Percentiles rank a stretch among this genome's conserved stretches.
Evolutionary conservation across 2,113 vertebrate species (phyloP).

Genomic region (Origma solitaria): DNA sequence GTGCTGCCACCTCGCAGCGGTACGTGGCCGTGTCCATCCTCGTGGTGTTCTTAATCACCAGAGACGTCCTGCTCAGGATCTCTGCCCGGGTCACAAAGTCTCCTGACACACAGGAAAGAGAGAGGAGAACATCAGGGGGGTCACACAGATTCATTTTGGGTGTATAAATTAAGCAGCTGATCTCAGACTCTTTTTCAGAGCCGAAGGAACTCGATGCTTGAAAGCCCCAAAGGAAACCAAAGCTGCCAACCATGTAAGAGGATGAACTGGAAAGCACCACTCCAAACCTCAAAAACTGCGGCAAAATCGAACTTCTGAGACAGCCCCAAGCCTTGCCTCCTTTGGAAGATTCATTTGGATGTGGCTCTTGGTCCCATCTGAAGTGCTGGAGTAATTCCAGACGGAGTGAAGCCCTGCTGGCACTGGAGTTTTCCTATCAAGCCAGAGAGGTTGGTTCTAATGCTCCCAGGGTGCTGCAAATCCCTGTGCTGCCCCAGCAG

Average conservation of each 20-base stretch:
- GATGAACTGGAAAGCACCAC: not conserved
- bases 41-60: constrained; percentile 88
- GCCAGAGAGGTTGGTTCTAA: not conserved
- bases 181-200: not conserved
- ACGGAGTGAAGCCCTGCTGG: not conserved
- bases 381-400: not conserved
- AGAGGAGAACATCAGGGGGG: not conserved
- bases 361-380: not conserved
- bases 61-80: constrained; percentile 84
- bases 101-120: constrained; percentile 66
- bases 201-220: not conserved
- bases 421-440: not conserved
- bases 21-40: constrained; percentile 88
- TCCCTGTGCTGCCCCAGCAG: not conserved
- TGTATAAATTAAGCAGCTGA: not conserved
- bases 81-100: constrained; percentile 85
- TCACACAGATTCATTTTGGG: not conserved
- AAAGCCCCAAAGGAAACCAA: not conserved
- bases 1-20: constrained; percentile 93
- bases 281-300: not conserved
- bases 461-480: not conserved
- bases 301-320: not conserved
- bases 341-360: not conserved
- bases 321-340: not conserved
- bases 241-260: not conserved